Evolutionary conservation across 1,140 invertebrate genomes (phyloP).

Genomic region (Caenorhabditis inopinata): DNA sequence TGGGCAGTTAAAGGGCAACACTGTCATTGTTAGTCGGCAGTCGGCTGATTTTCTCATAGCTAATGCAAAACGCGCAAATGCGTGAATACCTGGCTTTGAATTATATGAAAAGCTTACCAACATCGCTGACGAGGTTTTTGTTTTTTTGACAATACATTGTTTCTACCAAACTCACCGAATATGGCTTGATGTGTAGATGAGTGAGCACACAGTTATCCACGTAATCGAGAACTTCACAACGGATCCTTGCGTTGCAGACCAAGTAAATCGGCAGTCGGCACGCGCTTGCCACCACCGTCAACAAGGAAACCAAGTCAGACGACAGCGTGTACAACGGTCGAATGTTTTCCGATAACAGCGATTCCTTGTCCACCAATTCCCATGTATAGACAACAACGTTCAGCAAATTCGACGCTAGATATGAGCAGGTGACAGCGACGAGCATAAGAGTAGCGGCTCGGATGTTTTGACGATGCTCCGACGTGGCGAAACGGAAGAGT

Average conservation of each 20-base stretch:
- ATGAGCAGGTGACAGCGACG: conserved; percentile 57
- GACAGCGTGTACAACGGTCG: conserved; percentile 59
- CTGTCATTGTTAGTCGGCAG: too few relatives aligned
- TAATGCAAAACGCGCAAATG: too few relatives aligned
- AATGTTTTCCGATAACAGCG: conserved; percentile 46
- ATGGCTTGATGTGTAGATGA: conserved; percentile 33
- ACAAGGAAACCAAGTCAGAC: conserved; percentile 59
- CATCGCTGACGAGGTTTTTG: too few relatives aligned
- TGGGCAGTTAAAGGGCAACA: too few relatives aligned
- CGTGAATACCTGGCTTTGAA: too few relatives aligned
- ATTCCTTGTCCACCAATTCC: conserved; percentile 59
- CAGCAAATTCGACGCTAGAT: conserved; percentile 57
- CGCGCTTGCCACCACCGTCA: conserved; percentile 54
- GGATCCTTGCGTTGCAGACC: conserved; percentile 56
- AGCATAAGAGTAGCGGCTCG: conserved; percentile 61
- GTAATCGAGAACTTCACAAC: conserved; percentile 49
- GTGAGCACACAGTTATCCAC: conserved; percentile 50
- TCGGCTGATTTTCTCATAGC: too few relatives aligned
- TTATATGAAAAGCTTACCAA: too few relatives aligned
- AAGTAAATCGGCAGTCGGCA: conserved; percentile 59
- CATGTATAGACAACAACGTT: conserved; percentile 57
- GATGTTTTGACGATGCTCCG: conserved; percentile 62
- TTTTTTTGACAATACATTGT: too few relatives aligned
- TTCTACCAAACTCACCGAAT: background rate
- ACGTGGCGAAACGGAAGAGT: conserved; percentile 60